These are phyloP conservation scores for Naso thynnoides DNA, from an alignment of 2,797 vertebrate genomes.

Conservation along the genomic window DNA sequence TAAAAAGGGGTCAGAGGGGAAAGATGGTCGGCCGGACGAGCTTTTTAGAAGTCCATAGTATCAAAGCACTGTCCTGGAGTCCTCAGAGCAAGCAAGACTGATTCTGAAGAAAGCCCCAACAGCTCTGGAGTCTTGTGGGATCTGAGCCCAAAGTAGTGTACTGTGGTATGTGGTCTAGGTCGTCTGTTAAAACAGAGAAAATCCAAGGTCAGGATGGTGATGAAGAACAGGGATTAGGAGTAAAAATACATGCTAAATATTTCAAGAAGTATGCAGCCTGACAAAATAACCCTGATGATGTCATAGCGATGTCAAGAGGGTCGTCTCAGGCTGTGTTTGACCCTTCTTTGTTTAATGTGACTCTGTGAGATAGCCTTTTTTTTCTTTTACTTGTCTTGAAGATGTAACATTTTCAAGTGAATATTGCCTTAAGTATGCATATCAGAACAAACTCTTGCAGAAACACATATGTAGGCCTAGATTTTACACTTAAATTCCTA, in stretches of 20 bases:
- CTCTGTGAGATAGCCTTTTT: background rate
- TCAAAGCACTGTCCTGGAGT: slow-evolving; percentile 14
- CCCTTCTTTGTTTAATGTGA: background rate
- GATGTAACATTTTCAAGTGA: background rate
- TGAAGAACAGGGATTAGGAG: background rate
- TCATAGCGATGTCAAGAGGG: background rate
- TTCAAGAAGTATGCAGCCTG: background rate
- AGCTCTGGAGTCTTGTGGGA: background rate
- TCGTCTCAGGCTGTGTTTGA: background rate
- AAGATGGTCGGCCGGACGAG: background rate
- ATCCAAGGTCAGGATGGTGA: slow-evolving; percentile 25
- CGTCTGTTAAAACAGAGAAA: slow-evolving; percentile 58
- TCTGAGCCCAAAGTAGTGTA: slow-evolving; percentile 73
- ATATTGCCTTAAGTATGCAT: background rate
- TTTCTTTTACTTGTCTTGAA: background rate
- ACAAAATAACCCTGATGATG: too few relatives aligned
- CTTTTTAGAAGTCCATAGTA: slow-evolving; percentile 47
- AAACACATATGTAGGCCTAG: background rate
- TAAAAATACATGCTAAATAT: background rate
- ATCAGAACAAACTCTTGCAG: background rate
- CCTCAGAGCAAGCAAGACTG: too few relatives aligned
- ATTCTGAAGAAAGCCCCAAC: too few relatives aligned
- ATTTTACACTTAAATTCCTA: background rate
- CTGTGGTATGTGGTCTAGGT: slow-evolving; percentile 64
- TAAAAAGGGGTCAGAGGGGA: background rate